Evolutionary conservation across 2,797 vertebrate species (phyloP).

Genomic region (Mormyrops attenuatus): DNA sequence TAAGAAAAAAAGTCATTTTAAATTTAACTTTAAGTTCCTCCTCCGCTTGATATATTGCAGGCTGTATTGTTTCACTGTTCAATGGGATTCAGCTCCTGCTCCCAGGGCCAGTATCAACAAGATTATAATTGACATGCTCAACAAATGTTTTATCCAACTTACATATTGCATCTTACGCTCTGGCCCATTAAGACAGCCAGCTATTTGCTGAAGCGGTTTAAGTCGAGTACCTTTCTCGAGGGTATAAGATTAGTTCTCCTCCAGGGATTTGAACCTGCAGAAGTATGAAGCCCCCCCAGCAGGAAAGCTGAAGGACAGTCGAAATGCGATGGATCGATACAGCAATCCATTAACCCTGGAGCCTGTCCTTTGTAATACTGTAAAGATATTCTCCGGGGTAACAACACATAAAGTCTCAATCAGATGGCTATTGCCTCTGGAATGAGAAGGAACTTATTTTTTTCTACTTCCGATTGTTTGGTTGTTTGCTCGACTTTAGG

Average conservation of each 20-base stretch:
- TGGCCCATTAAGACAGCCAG: slow-evolving; percentile 42
- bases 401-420: not conserved
- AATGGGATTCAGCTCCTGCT: not conserved
- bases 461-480: not conserved
- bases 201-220: slow-evolving; percentile 13
- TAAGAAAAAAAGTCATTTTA: not conserved
- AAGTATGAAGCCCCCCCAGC: not conserved
- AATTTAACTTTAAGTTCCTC: not conserved
- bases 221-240: not conserved
- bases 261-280: not conserved
- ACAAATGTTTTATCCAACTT: not conserved
- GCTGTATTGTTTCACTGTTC: not conserved
- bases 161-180: slow-evolving; percentile 18
- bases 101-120: not conserved
- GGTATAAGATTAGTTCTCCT: not conserved
- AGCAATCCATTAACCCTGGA: slow-evolving; percentile 29
- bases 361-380: slow-evolving; percentile 16
- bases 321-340: slow-evolving; percentile 20
- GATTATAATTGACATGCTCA: slow-evolving; percentile 2
- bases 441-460: not conserved
- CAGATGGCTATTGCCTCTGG: not conserved
- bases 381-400: not conserved
- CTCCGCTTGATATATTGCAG: not conserved
- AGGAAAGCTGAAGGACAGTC: slow-evolving; percentile 22
- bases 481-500: not conserved